phyloP scores from a whole-genome alignment of 2,888 invertebrate species.

The Mythimna loreyi region DNA sequence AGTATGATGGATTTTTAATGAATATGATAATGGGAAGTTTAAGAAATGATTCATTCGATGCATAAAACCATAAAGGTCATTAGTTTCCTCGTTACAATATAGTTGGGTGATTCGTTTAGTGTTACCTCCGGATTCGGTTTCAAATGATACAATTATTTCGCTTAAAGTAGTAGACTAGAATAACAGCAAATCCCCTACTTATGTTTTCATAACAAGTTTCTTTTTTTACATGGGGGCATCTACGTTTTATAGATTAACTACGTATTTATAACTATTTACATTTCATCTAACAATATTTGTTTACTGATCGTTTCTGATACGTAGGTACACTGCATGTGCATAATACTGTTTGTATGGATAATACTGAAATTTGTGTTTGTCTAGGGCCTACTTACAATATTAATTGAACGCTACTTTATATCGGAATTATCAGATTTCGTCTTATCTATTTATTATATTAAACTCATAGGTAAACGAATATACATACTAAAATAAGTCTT shows the following conservation, averaged over 20 bases:
- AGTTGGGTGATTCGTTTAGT: neutral
- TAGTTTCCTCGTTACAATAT: neutral
- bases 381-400: slow-evolving; percentile 47
- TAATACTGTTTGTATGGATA: slow-evolving; percentile 56
- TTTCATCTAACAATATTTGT: slow-evolving; percentile 52
- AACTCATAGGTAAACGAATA: slow-evolving; percentile 71
- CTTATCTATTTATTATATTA: slow-evolving; percentile 62
- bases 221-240: slow-evolving; percentile 46
- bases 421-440: slow-evolving; percentile 68
- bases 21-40: neutral
- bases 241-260: slow-evolving; percentile 54
- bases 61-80: neutral
- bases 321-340: slow-evolving; percentile 48
- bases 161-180: slow-evolving; percentile 70
- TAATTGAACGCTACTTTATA: slow-evolving; percentile 54
- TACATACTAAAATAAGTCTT: slow-evolving; percentile 75
- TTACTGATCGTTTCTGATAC: slow-evolving; percentile 50
- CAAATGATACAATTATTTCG: slow-evolving; percentile 49
- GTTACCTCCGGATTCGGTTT: slow-evolving; percentile 2
- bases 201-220: slow-evolving; percentile 41
- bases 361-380: slow-evolving; percentile 57
- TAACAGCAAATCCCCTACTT: slow-evolving; percentile 63
- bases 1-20: neutral
- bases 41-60: neutral
- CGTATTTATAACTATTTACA: slow-evolving; percentile 65